Base-by-base conservation (phyloP, 1,140 invertebrate genomes). In the Lasioglossum albipes region DNA sequence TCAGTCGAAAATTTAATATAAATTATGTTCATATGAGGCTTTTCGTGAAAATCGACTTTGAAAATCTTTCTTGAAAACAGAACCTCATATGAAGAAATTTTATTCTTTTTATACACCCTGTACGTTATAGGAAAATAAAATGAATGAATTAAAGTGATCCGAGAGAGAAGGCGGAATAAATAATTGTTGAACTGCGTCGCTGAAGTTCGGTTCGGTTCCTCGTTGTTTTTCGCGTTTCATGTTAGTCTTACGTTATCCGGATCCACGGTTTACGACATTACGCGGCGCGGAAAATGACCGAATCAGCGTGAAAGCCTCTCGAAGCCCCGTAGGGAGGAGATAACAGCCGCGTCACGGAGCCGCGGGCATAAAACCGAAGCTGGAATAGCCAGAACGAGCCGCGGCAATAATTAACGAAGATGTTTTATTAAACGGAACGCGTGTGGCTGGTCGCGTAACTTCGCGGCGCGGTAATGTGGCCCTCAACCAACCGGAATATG, bases 391-490 rank as follows among this genome's bases (percentile, higher is more conserved):
- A 59, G 62, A 73, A 65, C 76, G 61, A 75, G 52, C 7, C 52
- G 64, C 52, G 41, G 65, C 13, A 76, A 75, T 81, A 81, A 81
- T 81, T 75, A 73, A 79, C 70, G 70, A 79, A 74, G 70, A 49
- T 79, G 54, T 79, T 79, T 74, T 79, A 79, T 73, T 79, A 79
- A 79, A 78, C 67, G 61, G 20, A 41, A 22, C 68, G 54, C 59
- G 31, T 41, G 75, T 18, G n/a, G 68, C n/a, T 18, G 27, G 57
- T n/a, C 57, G 57, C 20, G 57, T 59, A 54, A 20, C 5, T 59
- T 9, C 18, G 20, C 57, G 7, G 20, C 57, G 6, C 20, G 20
- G 52, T 16, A 54, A 54, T 54, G 13, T 54, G 52, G 52, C 52
- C 52, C 52, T 13, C 52, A 22, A 20, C 36, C 3, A n/a, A 54